phyloP scores from a whole-genome alignment of 2,888 invertebrate species.

The Alloscopus bannaensis region DNA sequence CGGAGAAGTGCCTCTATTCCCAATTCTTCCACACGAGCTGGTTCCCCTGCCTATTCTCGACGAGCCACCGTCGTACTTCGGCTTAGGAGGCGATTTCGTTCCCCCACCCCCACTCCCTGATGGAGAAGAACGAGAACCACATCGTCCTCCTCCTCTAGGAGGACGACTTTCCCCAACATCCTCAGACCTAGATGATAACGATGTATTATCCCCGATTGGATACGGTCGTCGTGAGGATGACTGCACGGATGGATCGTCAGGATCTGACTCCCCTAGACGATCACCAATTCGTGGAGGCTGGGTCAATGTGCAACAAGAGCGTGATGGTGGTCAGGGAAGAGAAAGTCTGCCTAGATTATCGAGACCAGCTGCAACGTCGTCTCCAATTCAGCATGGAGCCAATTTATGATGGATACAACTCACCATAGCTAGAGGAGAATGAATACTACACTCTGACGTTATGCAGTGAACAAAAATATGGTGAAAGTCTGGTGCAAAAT shows the following conservation, averaged over 20 bases:
- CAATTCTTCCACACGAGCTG: constrained; percentile 66
- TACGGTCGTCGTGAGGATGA: constrained; percentile 52
- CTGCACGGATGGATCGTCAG: constrained; percentile 60
- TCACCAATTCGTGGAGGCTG: constrained; percentile 53
- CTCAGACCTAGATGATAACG: constrained; percentile 63
- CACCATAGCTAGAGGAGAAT: neutral
- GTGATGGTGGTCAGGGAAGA: constrained; percentile 34
- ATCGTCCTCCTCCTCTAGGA: constrained; percentile 68
- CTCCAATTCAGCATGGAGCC: constrained; percentile 67
- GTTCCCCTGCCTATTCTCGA: constrained; percentile 68
- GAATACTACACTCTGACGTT: too few relatives aligned
- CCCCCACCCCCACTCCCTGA: constrained; percentile 71
- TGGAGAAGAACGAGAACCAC: constrained; percentile 64
- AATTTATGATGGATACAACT: constrained; percentile 68
- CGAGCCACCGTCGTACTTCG: constrained; percentile 69
- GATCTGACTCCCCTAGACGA: constrained; percentile 65
- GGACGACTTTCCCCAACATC: constrained; percentile 68
- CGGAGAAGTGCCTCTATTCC: constrained; percentile 67
- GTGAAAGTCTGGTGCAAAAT: too few relatives aligned
- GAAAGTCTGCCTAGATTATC: constrained; percentile 49
- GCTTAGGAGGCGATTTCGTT: constrained; percentile 65
- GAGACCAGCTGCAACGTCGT: constrained; percentile 64
- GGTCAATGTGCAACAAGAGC: constrained; percentile 48
- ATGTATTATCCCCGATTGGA: constrained; percentile 59
- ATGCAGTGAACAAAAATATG: too few relatives aligned